phyloP scores from a whole-genome alignment of 2,888 invertebrate species.

The Cataglyphis albicans region DNA sequence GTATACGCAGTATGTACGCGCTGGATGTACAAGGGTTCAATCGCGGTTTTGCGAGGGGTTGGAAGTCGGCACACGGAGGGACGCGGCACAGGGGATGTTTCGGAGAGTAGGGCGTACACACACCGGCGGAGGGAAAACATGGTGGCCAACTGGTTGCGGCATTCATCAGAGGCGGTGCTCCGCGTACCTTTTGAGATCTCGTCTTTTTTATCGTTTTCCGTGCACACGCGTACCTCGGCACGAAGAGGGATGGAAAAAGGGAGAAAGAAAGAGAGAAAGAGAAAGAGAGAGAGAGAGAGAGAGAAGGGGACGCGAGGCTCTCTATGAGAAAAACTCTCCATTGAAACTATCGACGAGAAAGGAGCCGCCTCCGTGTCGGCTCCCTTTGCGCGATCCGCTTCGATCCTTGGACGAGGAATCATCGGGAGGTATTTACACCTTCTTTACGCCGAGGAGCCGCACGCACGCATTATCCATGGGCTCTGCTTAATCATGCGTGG shows the following conservation, averaged over 20 bases:
- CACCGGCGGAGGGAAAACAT: slow-evolving; percentile 75
- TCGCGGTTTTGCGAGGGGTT: slow-evolving; percentile 76
- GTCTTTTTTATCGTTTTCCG: slow-evolving; percentile 65
- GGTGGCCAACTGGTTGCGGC: slow-evolving; percentile 83
- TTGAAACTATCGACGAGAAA: slow-evolving; percentile 84
- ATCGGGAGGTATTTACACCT: slow-evolving; percentile 78
- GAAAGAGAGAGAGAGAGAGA: background rate
- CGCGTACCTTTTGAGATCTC: slow-evolving; percentile 75
- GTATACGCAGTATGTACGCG: slow-evolving; percentile 36
- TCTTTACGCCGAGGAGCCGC: slow-evolving; percentile 74
- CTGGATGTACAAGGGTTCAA: slow-evolving; percentile 71
- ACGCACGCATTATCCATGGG: slow-evolving; percentile 79
- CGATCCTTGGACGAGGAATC: slow-evolving; percentile 65
- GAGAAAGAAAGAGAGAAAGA: slow-evolving; percentile 59
- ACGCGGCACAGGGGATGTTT: slow-evolving; percentile 70
- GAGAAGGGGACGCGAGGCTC: slow-evolving; percentile 53
- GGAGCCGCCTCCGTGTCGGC: slow-evolving; percentile 82
- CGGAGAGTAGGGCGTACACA: slow-evolving; percentile 71
- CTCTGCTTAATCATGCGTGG: slow-evolving; percentile 68
- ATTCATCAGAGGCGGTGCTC: slow-evolving; percentile 83
- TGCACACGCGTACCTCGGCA: slow-evolving; percentile 64
- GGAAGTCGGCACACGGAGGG: slow-evolving; percentile 69
- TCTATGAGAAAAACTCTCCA: slow-evolving; percentile 83
- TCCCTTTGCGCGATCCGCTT: slow-evolving; percentile 69
- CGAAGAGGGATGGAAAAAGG: slow-evolving; percentile 30